Percentiles rank a stretch among this genome's conserved stretches.
phyloP scores from a whole-genome alignment of 2,797 vertebrate species.

The Lateolabrax maculatus region DNA sequence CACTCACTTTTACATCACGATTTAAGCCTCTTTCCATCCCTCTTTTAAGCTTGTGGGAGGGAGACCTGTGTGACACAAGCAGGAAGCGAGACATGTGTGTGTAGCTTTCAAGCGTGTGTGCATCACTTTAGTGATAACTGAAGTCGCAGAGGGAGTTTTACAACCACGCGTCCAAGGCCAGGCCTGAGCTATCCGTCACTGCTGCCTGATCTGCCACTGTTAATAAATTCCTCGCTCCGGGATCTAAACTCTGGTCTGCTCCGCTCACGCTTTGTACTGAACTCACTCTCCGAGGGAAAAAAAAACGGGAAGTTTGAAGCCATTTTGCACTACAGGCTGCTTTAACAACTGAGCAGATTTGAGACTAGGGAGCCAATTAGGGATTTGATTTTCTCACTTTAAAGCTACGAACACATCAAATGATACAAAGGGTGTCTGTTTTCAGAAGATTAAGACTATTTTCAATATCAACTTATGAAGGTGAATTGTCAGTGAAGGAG shows the following conservation, averaged over 20 bases:
- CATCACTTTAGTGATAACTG: conserved; percentile 7
- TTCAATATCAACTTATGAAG: background rate
- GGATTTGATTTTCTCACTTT: conserved; percentile 6
- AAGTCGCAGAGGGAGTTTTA: conserved; percentile 22
- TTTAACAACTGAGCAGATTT: conserved; percentile 2
- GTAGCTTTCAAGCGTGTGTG: background rate
- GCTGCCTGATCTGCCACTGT: conserved; percentile 26
- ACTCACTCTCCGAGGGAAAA: conserved; percentile 10
- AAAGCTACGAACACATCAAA: conserved; percentile 12
- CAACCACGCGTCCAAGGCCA: conserved; percentile 12
- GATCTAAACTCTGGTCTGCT: conserved; percentile 43
- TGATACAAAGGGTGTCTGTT: conserved; percentile 7
- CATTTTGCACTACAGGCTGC: conserved; percentile 15
- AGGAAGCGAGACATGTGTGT: conserved; percentile 5
- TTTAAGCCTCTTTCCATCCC: conserved; percentile 41
- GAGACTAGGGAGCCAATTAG: conserved; percentile 38
- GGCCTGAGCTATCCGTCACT: conserved; percentile 50
- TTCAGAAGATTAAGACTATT: no score
- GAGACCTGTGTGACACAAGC: conserved; percentile 15
- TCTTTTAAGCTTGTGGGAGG: conserved; percentile 8
- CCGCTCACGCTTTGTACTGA: background rate
- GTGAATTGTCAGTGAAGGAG: no score
- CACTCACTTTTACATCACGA: conserved; percentile 21
- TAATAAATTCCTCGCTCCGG: conserved; percentile 37
- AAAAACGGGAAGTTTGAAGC: conserved; percentile 26